Evolutionary conservation across 2,888 invertebrate genomes (phyloP).

Genomic region (Pyralis farinalis): DNA sequence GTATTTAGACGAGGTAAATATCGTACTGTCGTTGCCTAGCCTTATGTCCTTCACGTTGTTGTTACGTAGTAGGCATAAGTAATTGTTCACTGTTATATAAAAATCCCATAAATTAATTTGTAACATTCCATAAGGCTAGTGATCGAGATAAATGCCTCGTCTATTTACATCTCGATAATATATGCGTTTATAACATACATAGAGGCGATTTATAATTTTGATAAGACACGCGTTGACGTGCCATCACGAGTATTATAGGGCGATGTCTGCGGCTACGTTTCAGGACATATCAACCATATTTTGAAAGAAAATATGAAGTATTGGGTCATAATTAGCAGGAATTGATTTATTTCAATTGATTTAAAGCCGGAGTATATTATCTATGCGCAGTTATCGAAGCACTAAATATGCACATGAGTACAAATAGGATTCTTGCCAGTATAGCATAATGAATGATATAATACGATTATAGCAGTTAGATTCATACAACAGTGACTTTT

Average conservation of each 20-base stretch:
- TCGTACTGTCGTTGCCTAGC: background rate
- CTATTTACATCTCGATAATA: background rate
- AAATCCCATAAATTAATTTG: background rate
- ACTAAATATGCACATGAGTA: conserved; percentile 42
- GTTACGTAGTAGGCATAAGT: no score
- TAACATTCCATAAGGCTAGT: background rate
- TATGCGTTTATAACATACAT: no score
- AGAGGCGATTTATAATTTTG: background rate
- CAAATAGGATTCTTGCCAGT: conserved; percentile 60
- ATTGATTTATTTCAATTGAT: conserved; percentile 23
- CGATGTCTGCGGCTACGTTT: background rate
- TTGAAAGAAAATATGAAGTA: background rate
- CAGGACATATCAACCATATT: conserved; percentile 4
- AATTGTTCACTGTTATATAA: no score
- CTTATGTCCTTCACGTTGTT: no score
- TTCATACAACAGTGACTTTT: conserved; percentile 22
- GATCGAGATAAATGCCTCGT: background rate
- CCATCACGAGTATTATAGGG: background rate
- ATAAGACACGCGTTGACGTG: background rate
- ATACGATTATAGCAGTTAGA: conserved; percentile 20
- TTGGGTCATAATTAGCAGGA: conserved; percentile 20
- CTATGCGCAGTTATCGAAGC: conserved; percentile 18
- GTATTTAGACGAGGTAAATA: background rate
- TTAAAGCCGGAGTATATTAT: conserved; percentile 2
- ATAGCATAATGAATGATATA: conserved; percentile 27